phyloP scores from a whole-genome alignment of 2,113 vertebrate species.

The Chamaetylas fuelleborni region DNA sequence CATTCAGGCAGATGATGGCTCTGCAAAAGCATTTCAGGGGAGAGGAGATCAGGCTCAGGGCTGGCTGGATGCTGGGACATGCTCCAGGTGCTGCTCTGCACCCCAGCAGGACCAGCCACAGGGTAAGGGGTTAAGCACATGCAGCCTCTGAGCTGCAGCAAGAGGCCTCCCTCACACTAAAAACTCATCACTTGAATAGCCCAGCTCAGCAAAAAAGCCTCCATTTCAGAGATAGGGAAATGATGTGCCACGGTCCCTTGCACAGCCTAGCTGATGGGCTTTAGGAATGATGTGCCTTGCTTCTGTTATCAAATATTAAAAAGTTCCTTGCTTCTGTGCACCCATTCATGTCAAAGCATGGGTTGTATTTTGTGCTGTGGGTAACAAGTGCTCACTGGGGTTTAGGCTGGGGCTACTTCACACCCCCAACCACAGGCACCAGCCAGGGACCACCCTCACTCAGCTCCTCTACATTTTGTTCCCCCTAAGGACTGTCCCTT shows the following conservation, averaged over 20 bases:
- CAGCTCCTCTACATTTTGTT: background rate
- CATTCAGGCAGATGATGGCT: background rate
- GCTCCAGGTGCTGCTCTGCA: background rate
- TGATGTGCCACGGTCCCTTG: background rate
- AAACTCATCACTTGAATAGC: background rate
- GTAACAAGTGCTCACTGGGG: background rate
- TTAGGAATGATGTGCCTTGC: constrained; percentile 2
- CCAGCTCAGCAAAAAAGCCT: background rate
- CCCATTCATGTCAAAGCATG: background rate
- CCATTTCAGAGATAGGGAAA: constrained; percentile 8
- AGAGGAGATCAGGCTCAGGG: background rate
- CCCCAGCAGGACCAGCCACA: background rate
- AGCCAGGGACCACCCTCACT: background rate
- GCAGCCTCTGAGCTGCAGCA: background rate
- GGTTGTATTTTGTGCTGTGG: background rate
- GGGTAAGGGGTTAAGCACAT: background rate
- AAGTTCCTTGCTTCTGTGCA: background rate
- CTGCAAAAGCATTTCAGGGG: background rate
- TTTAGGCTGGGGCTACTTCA: background rate
- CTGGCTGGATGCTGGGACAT: background rate
- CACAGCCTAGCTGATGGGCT: background rate
- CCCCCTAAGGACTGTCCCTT: background rate
- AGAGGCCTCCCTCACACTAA: background rate
- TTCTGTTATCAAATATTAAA: constrained; percentile 1
- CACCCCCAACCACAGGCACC: background rate